Base-by-base conservation (phyloP, 30 jellyfish, hydroid and myxozoan species). In the Chrysaora quinquecirrha region DNA sequence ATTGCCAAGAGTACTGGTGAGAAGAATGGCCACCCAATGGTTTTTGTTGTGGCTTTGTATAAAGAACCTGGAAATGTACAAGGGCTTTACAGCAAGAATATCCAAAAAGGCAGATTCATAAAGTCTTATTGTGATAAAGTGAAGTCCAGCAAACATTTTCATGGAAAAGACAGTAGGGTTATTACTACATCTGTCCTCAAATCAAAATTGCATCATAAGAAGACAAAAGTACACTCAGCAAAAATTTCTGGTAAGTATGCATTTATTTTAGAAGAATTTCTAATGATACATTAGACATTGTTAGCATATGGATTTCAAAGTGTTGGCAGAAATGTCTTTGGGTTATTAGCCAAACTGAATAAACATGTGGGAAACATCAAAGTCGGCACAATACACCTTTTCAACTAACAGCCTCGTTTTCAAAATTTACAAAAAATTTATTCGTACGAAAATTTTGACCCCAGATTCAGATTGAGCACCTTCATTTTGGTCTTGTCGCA, bases 11-110 rank as follows among this genome's bases (percentile, higher is more conserved):
- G 77, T 12, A 22, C 1, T 14, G 29, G 84, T 29, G 32, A 56
- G 0, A 46, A 25, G 34, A 64, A 79, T 28, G 93, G 93, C 30
- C 85, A 64, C 1, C 64, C 71, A 14, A 77, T 64, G 66, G 75
- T 50, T 19, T 78, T 71, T 72, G 80, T 79, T 6, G 96, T 71
- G 20, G 96, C 96, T 27, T 33, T 75, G 21, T 88, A 88, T 66
- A 38, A 64, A 32, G 22, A 85, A 19, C 91, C 96, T 0, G 96
- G 96, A 16, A 88, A 88, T 50, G 73, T 88, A 0, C 32, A 61
- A 61, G 96, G 89, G 11, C 52, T 21, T 24, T 88, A 49, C 47
- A 75, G 19, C 16, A 69, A 71, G 47, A 88, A 88, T 64, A 65
- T 88, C 1, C 25, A 76, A 24, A 33, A 64, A 48, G 96, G 96